Evolutionary conservation across 2,888 invertebrate species (phyloP).

Genomic region (Callimorpha dominula): DNA sequence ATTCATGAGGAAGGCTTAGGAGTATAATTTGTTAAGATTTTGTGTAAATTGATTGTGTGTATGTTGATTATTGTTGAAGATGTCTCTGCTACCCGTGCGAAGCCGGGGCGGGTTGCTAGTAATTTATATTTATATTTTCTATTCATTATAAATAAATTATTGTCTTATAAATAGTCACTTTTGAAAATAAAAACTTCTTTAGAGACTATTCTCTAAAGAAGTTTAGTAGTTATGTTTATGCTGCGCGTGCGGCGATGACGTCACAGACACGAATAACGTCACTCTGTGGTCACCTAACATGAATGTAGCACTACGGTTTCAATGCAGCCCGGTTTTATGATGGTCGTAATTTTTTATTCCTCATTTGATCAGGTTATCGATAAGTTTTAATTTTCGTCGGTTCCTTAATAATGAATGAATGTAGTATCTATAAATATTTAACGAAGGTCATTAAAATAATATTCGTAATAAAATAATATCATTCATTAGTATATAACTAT

Average conservation of each 20-base stretch:
- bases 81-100: too few relatives aligned
- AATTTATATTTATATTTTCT: too few relatives aligned
- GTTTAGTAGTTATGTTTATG: too few relatives aligned
- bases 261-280: constrained; percentile 38
- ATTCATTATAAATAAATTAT: too few relatives aligned
- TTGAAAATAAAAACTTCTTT: too few relatives aligned
- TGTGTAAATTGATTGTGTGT: too few relatives aligned
- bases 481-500: background rate
- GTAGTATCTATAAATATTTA: background rate
- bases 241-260: constrained; percentile 33
- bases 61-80: too few relatives aligned
- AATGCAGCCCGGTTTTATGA: constrained; percentile 33
- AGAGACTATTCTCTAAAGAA: too few relatives aligned
- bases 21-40: too few relatives aligned
- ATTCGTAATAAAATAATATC: background rate
- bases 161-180: too few relatives aligned
- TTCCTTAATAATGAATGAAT: constrained; percentile 6
- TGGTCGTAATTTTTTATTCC: constrained; percentile 34
- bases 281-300: constrained; percentile 31
- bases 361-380: constrained; percentile 13
- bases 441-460: background rate
- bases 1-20: too few relatives aligned
- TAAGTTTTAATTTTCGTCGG: constrained; percentile 3
- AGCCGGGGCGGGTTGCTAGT: too few relatives aligned
- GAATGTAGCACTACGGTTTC: constrained; percentile 33